Conservation (phyloP, 53 echinoderm and acorn worm species). For the Echinometra lucunter region DNA sequence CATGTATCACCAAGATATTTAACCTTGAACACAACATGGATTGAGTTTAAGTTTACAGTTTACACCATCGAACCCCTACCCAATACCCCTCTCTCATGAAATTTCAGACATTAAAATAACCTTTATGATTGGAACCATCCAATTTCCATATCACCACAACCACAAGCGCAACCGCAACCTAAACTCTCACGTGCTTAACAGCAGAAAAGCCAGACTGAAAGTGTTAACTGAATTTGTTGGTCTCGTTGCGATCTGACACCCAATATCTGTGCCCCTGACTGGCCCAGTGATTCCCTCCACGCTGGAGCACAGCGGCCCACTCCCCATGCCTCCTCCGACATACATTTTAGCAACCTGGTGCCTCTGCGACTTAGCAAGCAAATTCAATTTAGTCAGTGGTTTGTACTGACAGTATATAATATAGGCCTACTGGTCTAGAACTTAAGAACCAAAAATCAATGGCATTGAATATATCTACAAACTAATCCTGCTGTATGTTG, state of each 20-base stretch:
- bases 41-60: not conserved
- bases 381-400: constrained; percentile 4
- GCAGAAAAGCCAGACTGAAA: constrained; percentile 23
- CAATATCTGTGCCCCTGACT: constrained; percentile 38
- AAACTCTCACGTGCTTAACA: not conserved
- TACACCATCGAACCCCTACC: not conserved
- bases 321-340: constrained; percentile 1
- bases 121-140: constrained; percentile 16
- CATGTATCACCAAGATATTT: not conserved
- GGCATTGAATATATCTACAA: not conserved
- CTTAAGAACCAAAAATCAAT: not conserved
- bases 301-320: constrained; percentile 26
- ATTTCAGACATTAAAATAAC: not conserved
- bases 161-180: not conserved
- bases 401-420: too few species aligned
- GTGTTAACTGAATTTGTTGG: constrained; percentile 58
- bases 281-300: constrained; percentile 18
- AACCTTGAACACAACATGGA: not conserved
- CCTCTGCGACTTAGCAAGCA: not conserved
- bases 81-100: not conserved
- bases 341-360: not conserved
- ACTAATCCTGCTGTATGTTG: too few species aligned
- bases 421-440: not conserved
- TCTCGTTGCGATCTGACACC: constrained; percentile 41
- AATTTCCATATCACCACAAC: not conserved